Conservation (phyloP, 1,140 invertebrate genomes). For the Trichonephila clavipes region DNA sequence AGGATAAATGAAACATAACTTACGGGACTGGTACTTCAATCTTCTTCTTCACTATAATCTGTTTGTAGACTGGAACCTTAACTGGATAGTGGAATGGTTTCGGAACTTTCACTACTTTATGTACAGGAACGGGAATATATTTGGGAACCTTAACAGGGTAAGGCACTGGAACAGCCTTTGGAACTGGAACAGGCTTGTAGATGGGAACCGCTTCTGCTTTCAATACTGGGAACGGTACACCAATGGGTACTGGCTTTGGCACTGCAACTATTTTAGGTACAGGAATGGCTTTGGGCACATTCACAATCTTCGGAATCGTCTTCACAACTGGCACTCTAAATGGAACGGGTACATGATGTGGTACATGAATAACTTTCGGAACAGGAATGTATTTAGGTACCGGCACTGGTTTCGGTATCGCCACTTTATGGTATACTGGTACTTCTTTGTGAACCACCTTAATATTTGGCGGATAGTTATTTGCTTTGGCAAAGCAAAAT, state of each 20-base stretch:
- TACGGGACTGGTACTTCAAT: conserved; percentile 79
- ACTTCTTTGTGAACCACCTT: conserved; percentile 76
- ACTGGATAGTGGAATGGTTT: conserved; percentile 79
- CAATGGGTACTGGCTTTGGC: conserved; percentile 78
- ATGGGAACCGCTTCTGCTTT: conserved; percentile 79
- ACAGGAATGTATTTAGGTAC: conserved; percentile 78
- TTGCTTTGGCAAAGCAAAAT: conserved; percentile 2
- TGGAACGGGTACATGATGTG: conserved; percentile 78
- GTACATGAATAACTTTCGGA: conserved; percentile 78
- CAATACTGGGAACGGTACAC: conserved; percentile 78
- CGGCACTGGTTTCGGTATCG: conserved; percentile 79
- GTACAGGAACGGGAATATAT: conserved; percentile 79
- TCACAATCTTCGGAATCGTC: conserved; percentile 78
- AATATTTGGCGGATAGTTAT: conserved; percentile 68
- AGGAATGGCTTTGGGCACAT: conserved; percentile 78
- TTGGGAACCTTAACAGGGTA: conserved; percentile 79
- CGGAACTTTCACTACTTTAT: conserved; percentile 79
- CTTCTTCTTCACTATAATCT: conserved; percentile 79
- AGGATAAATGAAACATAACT: conserved; percentile 62
- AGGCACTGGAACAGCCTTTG: conserved; percentile 77
- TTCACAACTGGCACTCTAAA: conserved; percentile 78
- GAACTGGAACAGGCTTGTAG: conserved; percentile 78
- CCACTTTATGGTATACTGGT: conserved; percentile 79
- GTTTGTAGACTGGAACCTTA: conserved; percentile 79
- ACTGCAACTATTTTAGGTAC: conserved; percentile 79